Base-by-base conservation (phyloP, 2,113 vertebrate genomes). In the Rhabdomys dilectus region DNA sequence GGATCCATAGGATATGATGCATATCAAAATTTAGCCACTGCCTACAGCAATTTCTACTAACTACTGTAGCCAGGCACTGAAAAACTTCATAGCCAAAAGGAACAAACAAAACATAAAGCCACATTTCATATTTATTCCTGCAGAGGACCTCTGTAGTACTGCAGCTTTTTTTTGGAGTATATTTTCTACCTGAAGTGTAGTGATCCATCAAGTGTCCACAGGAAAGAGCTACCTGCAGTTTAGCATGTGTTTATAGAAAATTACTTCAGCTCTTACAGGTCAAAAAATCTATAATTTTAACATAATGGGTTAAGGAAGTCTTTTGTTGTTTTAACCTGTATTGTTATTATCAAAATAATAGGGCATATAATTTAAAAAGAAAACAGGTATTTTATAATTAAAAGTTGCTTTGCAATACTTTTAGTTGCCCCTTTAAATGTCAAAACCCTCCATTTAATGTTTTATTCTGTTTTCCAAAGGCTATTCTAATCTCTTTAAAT, bases 171-270 rank as follows among this genome's bases (percentile, higher is more conserved):
- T 76, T 42, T 48, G 51, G 70, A 80, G 75, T 90, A 48, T 95
- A 53, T 95, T 92, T 96, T 77, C 77, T 94, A 93, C 78, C 26
- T 48, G 89, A 97, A 95, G 89, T 88, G 70, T 89, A 93, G 24
- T 70, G 84, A 93, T 85, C 66, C 58, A 96, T 94, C 78, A 93
- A 70, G 29, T 39, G 15, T 84, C 53, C 89, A 89, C n/a, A 91
- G 73, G 72, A 96, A 72, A n/a, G 88, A 81, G 56, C 53, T 11
- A 88, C 62, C 89, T 89, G 72, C 87, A 86, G 76, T 89, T 96
- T 68, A 68, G 78, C 68, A 85, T 56, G 66, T 85, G 24, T 24
- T 96, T 12, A 39, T 2, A 73, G 66, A 86, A 29, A 95, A 84
- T 31, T 58, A 17, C 51, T 70, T 36, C 45, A 72, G 4, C 19